Conservation (phyloP, 2,888 invertebrate species). For the Perizoma affinitatum region DNA sequence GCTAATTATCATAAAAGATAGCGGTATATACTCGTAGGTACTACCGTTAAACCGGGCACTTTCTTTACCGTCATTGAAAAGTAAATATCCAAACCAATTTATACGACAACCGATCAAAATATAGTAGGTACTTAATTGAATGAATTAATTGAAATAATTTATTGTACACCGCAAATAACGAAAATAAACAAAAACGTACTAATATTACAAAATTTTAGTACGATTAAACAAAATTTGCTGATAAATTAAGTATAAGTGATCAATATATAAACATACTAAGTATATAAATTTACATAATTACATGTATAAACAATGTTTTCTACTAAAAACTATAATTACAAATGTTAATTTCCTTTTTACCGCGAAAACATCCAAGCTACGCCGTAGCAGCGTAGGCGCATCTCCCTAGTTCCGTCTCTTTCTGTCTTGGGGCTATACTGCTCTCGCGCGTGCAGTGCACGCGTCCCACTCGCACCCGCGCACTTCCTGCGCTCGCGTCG, state of each 20-base stretch:
- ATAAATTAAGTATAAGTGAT: no score
- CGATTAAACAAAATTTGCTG: no score
- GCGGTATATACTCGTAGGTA: slow-evolving; percentile 32
- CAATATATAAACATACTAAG: no score
- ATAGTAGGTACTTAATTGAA: no score
- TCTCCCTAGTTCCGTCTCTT: slow-evolving; percentile 55
- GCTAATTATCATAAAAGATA: slow-evolving; percentile 36
- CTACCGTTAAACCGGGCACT: slow-evolving; percentile 21
- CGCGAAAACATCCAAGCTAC: slow-evolving; percentile 44
- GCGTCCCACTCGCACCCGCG: slow-evolving; percentile 72
- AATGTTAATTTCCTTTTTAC: not conserved
- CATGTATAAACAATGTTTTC: no score
- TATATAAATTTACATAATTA: no score
- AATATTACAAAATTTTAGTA: no score
- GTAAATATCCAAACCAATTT: slow-evolving; percentile 31
- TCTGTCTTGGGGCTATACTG: slow-evolving; percentile 48
- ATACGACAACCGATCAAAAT: not conserved
- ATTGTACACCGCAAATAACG: slow-evolving; percentile 6
- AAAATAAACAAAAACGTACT: not conserved
- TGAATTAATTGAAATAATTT: no score
- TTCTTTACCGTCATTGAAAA: slow-evolving; percentile 29
- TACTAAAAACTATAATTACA: no score
- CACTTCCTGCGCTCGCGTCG: slow-evolving; percentile 79
- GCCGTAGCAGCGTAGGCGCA: slow-evolving; percentile 44
- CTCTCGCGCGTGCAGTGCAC: slow-evolving; percentile 72